Conservation (phyloP, 2,113 vertebrate species). For the Phyllopteryx taeniolatus region DNA sequence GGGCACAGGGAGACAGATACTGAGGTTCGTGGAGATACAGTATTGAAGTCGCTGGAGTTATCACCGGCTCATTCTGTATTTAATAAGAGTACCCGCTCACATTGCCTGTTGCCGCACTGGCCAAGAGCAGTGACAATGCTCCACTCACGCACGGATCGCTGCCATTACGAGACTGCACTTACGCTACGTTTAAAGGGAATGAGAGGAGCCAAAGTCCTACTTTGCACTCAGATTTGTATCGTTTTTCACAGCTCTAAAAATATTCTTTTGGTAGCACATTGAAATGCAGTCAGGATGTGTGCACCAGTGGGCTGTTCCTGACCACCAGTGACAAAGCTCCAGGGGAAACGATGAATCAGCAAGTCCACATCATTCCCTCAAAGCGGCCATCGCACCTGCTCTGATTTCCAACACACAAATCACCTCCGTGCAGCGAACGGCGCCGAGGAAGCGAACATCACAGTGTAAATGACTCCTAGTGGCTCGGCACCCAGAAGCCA, state of each 20-base stretch:
- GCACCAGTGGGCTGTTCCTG: constrained; percentile 5
- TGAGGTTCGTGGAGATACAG: no score
- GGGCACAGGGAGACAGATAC: no score
- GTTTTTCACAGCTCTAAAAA: not conserved
- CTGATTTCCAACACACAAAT: constrained; percentile 33
- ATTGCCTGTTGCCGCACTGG: no score
- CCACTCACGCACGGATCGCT: no score
- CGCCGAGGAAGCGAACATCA: constrained; percentile 51
- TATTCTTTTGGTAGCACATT: not conserved
- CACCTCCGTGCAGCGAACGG: constrained; percentile 36
- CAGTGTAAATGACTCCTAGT: constrained; percentile 55
- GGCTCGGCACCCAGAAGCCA: constrained; percentile 34
- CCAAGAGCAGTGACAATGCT: no score
- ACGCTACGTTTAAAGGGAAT: no score
- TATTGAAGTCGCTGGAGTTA: not conserved
- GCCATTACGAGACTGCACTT: no score
- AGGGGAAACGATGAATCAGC: constrained; percentile 11
- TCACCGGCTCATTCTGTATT: not conserved
- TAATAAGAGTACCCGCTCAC: no score
- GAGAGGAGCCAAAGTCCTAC: no score
- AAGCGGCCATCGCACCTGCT: constrained; percentile 31
- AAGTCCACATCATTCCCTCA: constrained; percentile 33
- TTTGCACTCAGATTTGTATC: not conserved
- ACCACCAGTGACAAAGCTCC: constrained; percentile 19
- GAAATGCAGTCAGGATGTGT: not conserved